Evolutionary conservation across 2,797 vertebrate genomes (phyloP), one percentile per base, ranked within the genome.

Genomic region (Gorsachius magnificus): DNA sequence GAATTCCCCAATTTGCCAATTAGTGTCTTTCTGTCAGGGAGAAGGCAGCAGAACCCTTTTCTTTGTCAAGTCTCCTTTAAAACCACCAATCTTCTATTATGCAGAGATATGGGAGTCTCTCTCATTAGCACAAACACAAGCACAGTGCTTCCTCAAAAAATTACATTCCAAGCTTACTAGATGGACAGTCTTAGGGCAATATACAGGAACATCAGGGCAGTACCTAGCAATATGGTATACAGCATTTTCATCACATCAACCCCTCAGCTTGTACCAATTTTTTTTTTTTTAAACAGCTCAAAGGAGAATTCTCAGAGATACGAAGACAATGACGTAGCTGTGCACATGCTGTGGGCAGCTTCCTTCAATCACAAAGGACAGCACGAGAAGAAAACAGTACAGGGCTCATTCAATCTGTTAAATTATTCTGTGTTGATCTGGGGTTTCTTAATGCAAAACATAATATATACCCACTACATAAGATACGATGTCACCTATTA

Each of bases 1-100:
- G 60, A 85, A 87, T 66, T 94, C 64, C 26, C 64, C 81, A 74
- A 82, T 87, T 93, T 94, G 56, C 64, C 71, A 90, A 24, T 85
- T 85, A 77, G 28, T 16, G 26, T 48, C 66, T 50, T 86, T 84
- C 58, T 74, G 56, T 45, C 68, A 92, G 56, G 33, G 6, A 92
- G 13, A 70, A 77, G n/a, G 88, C 26, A 92, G 28, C 3, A 79
- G 57, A 93, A 71, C 2, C 24, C 43, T 74, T 57, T 69, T 74
- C 64, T 82, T 57, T 79, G 64, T 84, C 83, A 80, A 79, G 28
- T 28, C 18, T 90, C 66, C 80, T 43, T 72, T 79, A 88, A 79
- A 95, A 61, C 20, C 12, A 79, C 38, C 21, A 10, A 12, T 60
- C 16, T 77, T 80, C 82, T 66, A 24, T 36, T 38, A 65, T 22